Conservation (phyloP, 2,888 invertebrate genomes). For the Chirona hameri region DNA sequence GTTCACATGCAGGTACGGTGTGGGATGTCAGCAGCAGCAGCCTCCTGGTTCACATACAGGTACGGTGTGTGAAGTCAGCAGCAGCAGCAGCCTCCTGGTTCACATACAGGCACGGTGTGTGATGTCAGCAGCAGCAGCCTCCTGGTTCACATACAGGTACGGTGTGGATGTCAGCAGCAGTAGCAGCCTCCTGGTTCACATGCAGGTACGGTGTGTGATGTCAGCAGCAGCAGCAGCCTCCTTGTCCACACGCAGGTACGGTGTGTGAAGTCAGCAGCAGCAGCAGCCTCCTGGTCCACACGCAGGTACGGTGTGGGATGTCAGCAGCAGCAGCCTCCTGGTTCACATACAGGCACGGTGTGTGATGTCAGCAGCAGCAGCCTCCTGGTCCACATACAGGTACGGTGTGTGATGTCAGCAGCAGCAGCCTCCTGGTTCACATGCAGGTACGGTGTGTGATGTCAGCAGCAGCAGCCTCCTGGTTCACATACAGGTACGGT, state of each 20-base stretch:
- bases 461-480: conserved; percentile 60
- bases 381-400: conserved; percentile 48
- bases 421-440: conserved; percentile 55
- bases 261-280: too few relatives aligned
- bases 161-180: too few relatives aligned
- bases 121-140: conserved; percentile 59
- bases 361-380: conserved; percentile 57
- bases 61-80: too few relatives aligned
- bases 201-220: conserved; percentile 34
- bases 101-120: conserved; percentile 35
- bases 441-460: conserved; percentile 34
- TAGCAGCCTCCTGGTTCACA: conserved; percentile 54
- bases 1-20: conserved; percentile 38
- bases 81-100: conserved; percentile 57
- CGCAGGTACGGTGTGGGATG: conserved; percentile 34
- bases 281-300: conserved; percentile 54
- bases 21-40: conserved; percentile 57
- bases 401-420: conserved; percentile 40
- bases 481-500: conserved; percentile 38
- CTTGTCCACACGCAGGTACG: conserved; percentile 45
- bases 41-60: conserved; percentile 48
- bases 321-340: conserved; percentile 59
- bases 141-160: conserved; percentile 45
- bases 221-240: conserved; percentile 58
- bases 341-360: conserved; percentile 38